phyloP scores from a whole-genome alignment of 2,113 vertebrate species.

The Pseudopodoces humilis region DNA sequence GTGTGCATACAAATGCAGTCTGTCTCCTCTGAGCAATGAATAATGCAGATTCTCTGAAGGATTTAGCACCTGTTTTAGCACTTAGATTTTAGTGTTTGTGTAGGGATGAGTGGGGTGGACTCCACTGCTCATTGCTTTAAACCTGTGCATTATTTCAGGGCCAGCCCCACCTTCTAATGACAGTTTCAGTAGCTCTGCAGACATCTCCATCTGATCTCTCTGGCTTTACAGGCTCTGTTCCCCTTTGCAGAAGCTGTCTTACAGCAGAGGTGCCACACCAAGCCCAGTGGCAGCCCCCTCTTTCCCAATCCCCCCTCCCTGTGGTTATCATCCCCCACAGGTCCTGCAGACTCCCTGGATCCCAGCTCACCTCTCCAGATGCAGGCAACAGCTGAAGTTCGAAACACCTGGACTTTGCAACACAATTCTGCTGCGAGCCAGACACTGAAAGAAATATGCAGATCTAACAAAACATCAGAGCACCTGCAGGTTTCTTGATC shows the following conservation, averaged over 20 bases:
- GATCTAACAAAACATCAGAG: slow-evolving; percentile 5
- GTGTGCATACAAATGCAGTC: not conserved
- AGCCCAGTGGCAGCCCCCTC: not conserved
- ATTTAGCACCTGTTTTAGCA: not conserved
- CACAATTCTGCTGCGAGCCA: slow-evolving; percentile 30
- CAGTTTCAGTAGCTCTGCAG: not conserved
- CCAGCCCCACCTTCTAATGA: not conserved
- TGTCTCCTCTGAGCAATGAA: not conserved
- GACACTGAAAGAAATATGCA: slow-evolving; percentile 22
- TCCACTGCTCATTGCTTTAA: not conserved
- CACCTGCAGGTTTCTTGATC: slow-evolving; percentile 26
- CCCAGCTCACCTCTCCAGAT: not conserved
- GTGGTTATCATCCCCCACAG: fast-evolving
- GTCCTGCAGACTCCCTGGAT: not conserved
- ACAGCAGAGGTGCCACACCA: not conserved
- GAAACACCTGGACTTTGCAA: not conserved
- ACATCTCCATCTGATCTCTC: too few species aligned
- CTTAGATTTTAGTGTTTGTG: not conserved
- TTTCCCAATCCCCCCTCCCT: fast-evolving
- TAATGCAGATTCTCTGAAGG: not conserved
- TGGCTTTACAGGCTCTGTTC: not conserved
- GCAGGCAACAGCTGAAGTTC: not conserved
- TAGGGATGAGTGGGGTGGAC: not conserved
- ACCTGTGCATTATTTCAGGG: not conserved
- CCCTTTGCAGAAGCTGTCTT: not conserved